Evolutionary conservation across 2,888 invertebrate species (phyloP), one percentile per base, ranked within the genome.

Genomic region (Oxytorus armatus): DNA sequence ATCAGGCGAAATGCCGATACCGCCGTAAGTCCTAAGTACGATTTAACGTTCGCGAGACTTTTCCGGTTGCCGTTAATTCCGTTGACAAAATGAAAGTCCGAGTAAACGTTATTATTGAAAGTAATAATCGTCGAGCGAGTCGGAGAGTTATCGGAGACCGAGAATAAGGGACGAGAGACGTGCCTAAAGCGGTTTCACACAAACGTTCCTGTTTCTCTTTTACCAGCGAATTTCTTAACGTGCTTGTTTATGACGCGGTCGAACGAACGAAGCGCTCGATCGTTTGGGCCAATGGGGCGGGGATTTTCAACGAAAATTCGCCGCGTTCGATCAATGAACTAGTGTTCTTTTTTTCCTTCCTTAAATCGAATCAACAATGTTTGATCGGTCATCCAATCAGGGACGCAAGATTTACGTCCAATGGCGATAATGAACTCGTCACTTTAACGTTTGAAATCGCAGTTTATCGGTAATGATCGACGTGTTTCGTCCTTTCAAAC

Each of bases 311-410:
- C 16, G 21, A 23, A 14, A 44, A 7, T 44, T n/a, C 1, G 5
- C 18, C 14, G 33, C 33, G 39, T 21, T 57, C 25, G 29, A 47
- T 57, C 55, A 49, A 29, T 63, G 39, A 4, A 63, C 36, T 63
- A 33, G n/a, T 16, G 0, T 18, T 44, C 65, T 53, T 55, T 74
- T 61, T 3, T 63, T 53, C 18, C 47, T 51, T 14, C 21, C 33
- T 39, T 18, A 25, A 63, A 74, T 55, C 11, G 14, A 36, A 18
- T 44, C 55, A 29, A 66, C 44, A 8, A 23, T 29, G 53, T 18
- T 44, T 61, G 61, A 65, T 72, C 57, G 14, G 21, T 23, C 39
- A 39, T 44, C 68, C 68, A 76, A 76, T 76, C 68, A 69, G 59
- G 59, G 21, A 51, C 51, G 59, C 8, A 21, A 11, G 53, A 51